Conservation (phyloP, 1,140 invertebrate genomes). For the Melipona quadrifasciata region DNA sequence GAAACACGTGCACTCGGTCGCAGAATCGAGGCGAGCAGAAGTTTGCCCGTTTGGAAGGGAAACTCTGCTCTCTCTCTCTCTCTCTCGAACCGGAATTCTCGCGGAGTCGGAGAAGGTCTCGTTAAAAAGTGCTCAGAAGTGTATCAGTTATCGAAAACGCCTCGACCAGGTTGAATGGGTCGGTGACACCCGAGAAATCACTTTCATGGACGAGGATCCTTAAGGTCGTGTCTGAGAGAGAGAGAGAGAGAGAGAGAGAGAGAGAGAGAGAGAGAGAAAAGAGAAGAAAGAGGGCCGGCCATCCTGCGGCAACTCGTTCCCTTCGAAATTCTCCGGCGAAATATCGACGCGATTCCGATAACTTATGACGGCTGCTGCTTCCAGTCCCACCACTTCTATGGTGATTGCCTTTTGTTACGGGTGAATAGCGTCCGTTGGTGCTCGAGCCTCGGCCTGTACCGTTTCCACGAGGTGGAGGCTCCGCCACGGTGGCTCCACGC, state of each 20-base stretch:
- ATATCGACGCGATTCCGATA: constrained; percentile 76
- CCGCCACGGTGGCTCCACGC: background rate
- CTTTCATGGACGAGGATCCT: constrained; percentile 12
- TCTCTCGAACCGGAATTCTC: background rate
- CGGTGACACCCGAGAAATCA: constrained; percentile 21
- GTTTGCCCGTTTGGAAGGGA: background rate
- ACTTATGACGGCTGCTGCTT: constrained; percentile 72
- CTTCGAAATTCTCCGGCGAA: constrained; percentile 59
- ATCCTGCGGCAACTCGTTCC: background rate
- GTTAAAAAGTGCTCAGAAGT: constrained; percentile 18
- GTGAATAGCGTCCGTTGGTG: constrained; percentile 65
- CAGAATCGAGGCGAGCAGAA: background rate
- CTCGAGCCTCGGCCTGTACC: constrained; percentile 17
- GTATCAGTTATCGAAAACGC: constrained; percentile 26
- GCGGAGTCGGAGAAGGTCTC: background rate
- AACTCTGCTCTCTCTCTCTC: background rate
- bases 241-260: too few relatives aligned
- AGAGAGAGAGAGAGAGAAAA: background rate
- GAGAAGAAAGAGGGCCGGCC: background rate
- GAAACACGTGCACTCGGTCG: background rate
- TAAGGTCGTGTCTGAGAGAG: background rate
- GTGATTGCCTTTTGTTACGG: constrained; percentile 78
- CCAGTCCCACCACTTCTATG: constrained; percentile 72
- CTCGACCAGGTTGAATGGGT: background rate
- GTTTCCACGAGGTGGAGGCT: background rate